Evolutionary conservation across 2,888 invertebrate genomes (phyloP), one percentile per base, ranked within the genome.

Genomic region (Bembecia ichneumoniformis): DNA sequence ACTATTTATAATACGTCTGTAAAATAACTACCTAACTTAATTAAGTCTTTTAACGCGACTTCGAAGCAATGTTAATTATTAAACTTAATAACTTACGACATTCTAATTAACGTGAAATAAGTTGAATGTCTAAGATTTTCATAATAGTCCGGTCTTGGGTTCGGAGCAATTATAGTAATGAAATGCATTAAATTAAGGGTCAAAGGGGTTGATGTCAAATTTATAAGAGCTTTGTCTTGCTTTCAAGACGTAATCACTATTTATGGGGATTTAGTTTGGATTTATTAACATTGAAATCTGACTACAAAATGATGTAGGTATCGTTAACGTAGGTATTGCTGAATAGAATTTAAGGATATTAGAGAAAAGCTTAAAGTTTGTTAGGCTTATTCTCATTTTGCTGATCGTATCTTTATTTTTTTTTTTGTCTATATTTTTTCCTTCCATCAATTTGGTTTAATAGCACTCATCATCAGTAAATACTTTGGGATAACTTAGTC

Each of bases 171-270:
- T 69, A 72, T 63, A 55, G 55, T 70, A 73, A 75, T 73, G 71
- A 66, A 66, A 63, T 62, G 63, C 62, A 57, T 60, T 57, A 69
- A 68, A 70, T 55, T 59, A 60, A 61, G 58, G 59, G 60, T 55
- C 58, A 47, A 63, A 72, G 64, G 68, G 71, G 72, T 70, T 64
- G 57, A 55, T 35, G 35, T 45, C 56, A 59, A 63, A 55, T 61
- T 63, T 60, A 65, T 63, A 60, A 60, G 63, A 61, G 61, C 69
- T 71, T 71, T 71, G 66, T 74, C 74, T 71, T 66, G 58, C 57
- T 64, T 60, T 58, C 57, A 59, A 56, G 60, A 58, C 55, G 57
- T 72, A 71, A 75, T 71, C 56, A 61, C 58, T 68, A 71, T 72
- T 69, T 71, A 74, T 74, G 62, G 63, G 34, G n/a, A 14, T 28